phyloP scores from a whole-genome alignment of 2,888 invertebrate genomes.

The Sinohyriopsis cumingii region DNA sequence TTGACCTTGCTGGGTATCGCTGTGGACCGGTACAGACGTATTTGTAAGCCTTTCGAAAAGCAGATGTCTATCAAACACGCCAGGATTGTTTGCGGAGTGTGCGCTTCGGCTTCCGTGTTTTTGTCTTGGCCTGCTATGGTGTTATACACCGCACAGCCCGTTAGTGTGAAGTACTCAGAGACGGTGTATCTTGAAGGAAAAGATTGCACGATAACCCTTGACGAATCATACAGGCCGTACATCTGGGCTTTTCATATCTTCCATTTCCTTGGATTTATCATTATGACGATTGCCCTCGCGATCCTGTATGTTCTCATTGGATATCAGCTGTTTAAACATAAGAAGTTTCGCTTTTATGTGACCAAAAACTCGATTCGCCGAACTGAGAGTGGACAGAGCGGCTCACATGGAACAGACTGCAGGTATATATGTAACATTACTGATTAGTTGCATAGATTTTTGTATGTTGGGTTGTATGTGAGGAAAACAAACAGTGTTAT shows the following conservation, averaged over 20 bases:
- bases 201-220: slow-evolving; percentile 53
- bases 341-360: slow-evolving; percentile 38
- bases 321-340: slow-evolving; percentile 38
- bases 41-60: slow-evolving; percentile 53
- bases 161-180: slow-evolving; percentile 32
- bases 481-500: too few species aligned
- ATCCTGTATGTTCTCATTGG: slow-evolving; percentile 50
- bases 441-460: too few species aligned
- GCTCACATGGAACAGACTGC: slow-evolving; percentile 18
- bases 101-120: slow-evolving; percentile 23
- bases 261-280: slow-evolving; percentile 50
- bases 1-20: slow-evolving; percentile 51
- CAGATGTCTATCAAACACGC: slow-evolving; percentile 48
- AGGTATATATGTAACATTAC: too few species aligned
- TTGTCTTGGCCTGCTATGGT: slow-evolving; percentile 47
- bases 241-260: slow-evolving; percentile 47
- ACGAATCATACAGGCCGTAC: slow-evolving; percentile 34
- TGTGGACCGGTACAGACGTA: slow-evolving; percentile 53
- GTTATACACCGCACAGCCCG: slow-evolving; percentile 47
- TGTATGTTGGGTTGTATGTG: too few species aligned
- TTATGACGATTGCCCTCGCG: slow-evolving; percentile 33
- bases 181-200: slow-evolving; percentile 27
- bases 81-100: slow-evolving; percentile 28
- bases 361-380: slow-evolving; percentile 23
- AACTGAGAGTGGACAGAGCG: slow-evolving; percentile 28